These are phyloP conservation scores for Stegophylla sp. DNA, from an alignment of 2,888 invertebrate genomes.

Conservation along the genomic window DNA sequence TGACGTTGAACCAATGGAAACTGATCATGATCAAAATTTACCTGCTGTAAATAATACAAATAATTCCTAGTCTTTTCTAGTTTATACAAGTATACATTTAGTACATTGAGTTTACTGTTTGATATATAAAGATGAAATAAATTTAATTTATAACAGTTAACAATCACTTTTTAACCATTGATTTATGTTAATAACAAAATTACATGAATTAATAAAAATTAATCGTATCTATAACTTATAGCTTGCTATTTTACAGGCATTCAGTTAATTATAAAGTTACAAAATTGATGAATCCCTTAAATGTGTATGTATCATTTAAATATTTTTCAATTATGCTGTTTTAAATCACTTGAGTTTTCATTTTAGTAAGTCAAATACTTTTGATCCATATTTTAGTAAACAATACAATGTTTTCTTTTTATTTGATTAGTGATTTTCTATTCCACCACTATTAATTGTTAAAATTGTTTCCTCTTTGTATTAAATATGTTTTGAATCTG, in stretches of 20 bases:
- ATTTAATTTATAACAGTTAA: conserved; percentile 20
- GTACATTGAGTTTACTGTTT: conserved; percentile 15
- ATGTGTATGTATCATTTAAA: conserved; percentile 1
- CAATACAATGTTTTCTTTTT: neutral
- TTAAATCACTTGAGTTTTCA: conserved; percentile 9
- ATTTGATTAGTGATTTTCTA: neutral
- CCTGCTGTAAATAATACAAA: conserved; percentile 52
- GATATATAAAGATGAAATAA: conserved; percentile 17
- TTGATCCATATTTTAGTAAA: neutral
- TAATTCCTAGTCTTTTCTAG: conserved; percentile 42
- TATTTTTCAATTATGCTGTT: conserved; percentile 4
- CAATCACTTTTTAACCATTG: neutral
- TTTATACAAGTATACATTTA: conserved; percentile 19
- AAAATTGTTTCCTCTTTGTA: neutral
- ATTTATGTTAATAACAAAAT: conserved; percentile 11
- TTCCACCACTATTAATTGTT: conserved; percentile 6
- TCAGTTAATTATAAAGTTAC: neutral
- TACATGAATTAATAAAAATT: conserved; percentile 28
- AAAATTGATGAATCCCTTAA: neutral
- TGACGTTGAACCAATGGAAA: conserved; percentile 54
- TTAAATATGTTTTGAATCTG: conserved; percentile 11
- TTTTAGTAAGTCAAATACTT: conserved; percentile 13
- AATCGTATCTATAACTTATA: neutral
- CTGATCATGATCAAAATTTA: conserved; percentile 57
- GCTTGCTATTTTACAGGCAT: neutral